phyloP scores from a whole-genome alignment of 1,140 invertebrate genomes.

The Himalopsyche phryganea region DNA sequence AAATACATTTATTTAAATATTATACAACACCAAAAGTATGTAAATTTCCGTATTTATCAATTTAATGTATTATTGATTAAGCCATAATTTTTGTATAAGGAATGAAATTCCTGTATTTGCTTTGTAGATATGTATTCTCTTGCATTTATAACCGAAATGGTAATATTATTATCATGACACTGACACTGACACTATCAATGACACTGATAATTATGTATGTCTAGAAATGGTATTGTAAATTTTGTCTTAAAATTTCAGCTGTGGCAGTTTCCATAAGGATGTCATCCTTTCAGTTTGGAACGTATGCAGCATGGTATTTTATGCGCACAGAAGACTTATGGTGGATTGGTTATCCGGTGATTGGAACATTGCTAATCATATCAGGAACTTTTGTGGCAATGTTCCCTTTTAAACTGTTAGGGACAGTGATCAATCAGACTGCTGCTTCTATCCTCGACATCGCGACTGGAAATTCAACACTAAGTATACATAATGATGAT shows the following conservation, averaged over 20 bases:
- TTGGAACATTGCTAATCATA: slow-evolving; percentile 54
- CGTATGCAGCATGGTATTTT: slow-evolving; percentile 39
- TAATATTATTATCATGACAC: too few species aligned
- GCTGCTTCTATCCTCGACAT: slow-evolving; percentile 48
- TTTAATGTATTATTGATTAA: too few species aligned
- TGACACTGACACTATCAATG: too few species aligned
- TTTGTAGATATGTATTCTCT: too few species aligned
- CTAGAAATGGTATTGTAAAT: too few species aligned
- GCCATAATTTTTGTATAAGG: too few species aligned
- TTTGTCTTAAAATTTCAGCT: slow-evolving; percentile 12
- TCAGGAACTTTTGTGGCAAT: slow-evolving; percentile 53
- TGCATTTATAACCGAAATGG: too few species aligned
- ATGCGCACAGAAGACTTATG: slow-evolving; percentile 37
- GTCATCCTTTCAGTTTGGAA: slow-evolving; percentile 40
- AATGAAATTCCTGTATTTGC: too few species aligned
- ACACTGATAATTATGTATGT: too few species aligned
- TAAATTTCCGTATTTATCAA: too few species aligned
- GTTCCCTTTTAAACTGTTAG: slow-evolving; percentile 57
- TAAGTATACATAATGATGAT: slow-evolving; percentile 34
- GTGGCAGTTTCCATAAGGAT: slow-evolving; percentile 38
- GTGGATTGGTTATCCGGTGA: slow-evolving; percentile 60
- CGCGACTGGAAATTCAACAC: slow-evolving; percentile 13
- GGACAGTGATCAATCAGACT: slow-evolving; percentile 55
- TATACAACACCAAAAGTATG: too few species aligned
- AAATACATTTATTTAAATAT: too few species aligned